These are phyloP conservation scores for Linyphia triangularis DNA, from an alignment of 2,888 invertebrate species.

Conservation along the genomic window DNA sequence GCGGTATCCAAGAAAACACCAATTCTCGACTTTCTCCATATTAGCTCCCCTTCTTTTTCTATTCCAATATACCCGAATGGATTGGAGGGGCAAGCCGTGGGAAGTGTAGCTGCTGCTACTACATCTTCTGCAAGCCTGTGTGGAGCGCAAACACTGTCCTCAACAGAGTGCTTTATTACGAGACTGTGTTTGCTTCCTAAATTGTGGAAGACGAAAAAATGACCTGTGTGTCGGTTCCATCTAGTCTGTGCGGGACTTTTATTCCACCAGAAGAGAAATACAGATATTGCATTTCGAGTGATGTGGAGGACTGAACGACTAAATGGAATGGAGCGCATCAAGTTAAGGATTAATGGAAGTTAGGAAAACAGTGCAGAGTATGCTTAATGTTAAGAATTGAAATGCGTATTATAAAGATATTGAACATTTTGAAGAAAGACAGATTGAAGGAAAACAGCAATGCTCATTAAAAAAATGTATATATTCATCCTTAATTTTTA, in stretches of 20 bases:
- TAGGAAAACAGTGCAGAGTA: too few relatives aligned
- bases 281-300: too few relatives aligned
- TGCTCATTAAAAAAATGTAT: too few relatives aligned
- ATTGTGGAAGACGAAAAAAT: constrained; percentile 31
- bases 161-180: constrained; percentile 39
- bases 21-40: constrained; percentile 54
- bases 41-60: constrained; percentile 42
- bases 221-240: constrained; percentile 24
- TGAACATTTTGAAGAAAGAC: too few relatives aligned
- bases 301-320: too few relatives aligned
- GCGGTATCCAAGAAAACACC: constrained; percentile 45
- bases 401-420: too few relatives aligned
- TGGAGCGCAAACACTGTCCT: constrained; percentile 31
- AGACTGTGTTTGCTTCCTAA: constrained; percentile 13
- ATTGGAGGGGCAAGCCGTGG: constrained; percentile 36
- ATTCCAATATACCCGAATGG: constrained; percentile 58
- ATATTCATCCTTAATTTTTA: too few relatives aligned
- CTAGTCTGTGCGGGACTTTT: background rate
- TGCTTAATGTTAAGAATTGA: too few relatives aligned
- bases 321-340: too few relatives aligned
- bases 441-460: too few relatives aligned
- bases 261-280: constrained; percentile 8
- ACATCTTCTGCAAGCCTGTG: constrained; percentile 10
- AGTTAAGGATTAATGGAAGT: too few relatives aligned
- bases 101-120: constrained; percentile 27